Percentiles rank a stretch among this genome's conserved stretches.
Evolutionary conservation across 2,888 invertebrate species (phyloP).

Genomic region (Bombyx huttoni): DNA sequence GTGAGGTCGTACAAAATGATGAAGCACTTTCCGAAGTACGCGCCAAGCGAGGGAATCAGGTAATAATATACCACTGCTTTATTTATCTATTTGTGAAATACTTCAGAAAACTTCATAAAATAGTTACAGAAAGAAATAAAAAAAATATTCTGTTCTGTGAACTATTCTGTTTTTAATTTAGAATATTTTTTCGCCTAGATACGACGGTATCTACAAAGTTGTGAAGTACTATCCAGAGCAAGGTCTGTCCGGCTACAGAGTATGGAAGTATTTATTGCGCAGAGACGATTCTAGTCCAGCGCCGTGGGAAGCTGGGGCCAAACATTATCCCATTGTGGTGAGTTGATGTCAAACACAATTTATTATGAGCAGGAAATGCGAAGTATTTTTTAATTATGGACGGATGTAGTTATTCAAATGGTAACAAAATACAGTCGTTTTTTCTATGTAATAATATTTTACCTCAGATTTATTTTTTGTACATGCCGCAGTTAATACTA

Average conservation of each 20-base stretch:
- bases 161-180: no score
- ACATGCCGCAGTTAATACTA: no score
- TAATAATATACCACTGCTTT: constrained; percentile 14
- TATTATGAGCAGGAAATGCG: background rate
- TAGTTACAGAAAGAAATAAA: no score
- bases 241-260: constrained; percentile 82
- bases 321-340: constrained; percentile 62
- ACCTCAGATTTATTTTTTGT: no score
- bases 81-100: background rate
- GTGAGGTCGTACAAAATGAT: constrained; percentile 81
- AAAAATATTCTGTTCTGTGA: no score
- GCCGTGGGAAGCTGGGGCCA: constrained; percentile 83
- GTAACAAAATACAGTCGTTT: no score
- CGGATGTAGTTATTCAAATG: no score
- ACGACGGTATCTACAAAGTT: constrained; percentile 91
- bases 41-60: constrained; percentile 81
- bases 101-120: no score
- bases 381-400: background rate
- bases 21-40: constrained; percentile 82
- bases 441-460: no score
- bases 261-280: constrained; percentile 84
- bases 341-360: constrained; percentile 11
- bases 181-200: constrained; percentile 57
- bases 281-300: constrained; percentile 85
- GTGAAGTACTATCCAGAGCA: constrained; percentile 86